Evolutionary conservation across 1,140 invertebrate species (phyloP), one percentile per base, ranked within the genome.

Genomic region (Gonioctena quinquepunctata): DNA sequence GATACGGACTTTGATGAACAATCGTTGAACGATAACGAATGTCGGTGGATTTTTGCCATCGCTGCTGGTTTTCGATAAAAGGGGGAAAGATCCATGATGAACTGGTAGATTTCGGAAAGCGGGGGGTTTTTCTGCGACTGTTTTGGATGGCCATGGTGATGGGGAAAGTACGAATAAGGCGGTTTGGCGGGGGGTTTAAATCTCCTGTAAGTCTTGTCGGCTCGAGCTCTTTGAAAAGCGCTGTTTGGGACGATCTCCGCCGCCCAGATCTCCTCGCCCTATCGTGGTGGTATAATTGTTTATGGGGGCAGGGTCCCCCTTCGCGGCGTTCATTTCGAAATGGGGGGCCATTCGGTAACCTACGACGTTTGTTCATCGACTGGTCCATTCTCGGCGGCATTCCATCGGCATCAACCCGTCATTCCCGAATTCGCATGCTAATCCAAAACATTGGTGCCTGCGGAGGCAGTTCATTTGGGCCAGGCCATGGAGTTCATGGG

Each of bases 71-170:
- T 83, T 99, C 96, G 72, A 97, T 86, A 84, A 99, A 99, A 86
- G 98, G 99, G 1, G 98, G 96, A 99, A 76, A 98, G 86, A 82
- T 99, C 96, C 97, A 99, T 99, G 81, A 99, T 99, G 85, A 99
- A 99, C 85, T 99, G 96, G 83, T 99, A 99, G 79, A 99, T 99
- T 85, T 99, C 98, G 52, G 93, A 96, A 1, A 99, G 88, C 0
- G 98, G 99, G 70, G 98, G 90, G 96, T 99, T 99, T 82, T 97
- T 96, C 68, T 90, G 91, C 0, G 94, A 66, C 95, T 94, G 83
- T 98, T 96, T 85, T 99, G 97, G 70, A 99, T 99, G 66, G 98
- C 97, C 97, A 99, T 99, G 1, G 97, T 99, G 80, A 99, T 99
- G 90, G 25, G 95, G 97, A 79, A 99, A 99, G 88, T 99, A 99